Evolutionary conservation across 1,140 invertebrate genomes (phyloP).

Genomic region (Drosophila simulans): DNA sequence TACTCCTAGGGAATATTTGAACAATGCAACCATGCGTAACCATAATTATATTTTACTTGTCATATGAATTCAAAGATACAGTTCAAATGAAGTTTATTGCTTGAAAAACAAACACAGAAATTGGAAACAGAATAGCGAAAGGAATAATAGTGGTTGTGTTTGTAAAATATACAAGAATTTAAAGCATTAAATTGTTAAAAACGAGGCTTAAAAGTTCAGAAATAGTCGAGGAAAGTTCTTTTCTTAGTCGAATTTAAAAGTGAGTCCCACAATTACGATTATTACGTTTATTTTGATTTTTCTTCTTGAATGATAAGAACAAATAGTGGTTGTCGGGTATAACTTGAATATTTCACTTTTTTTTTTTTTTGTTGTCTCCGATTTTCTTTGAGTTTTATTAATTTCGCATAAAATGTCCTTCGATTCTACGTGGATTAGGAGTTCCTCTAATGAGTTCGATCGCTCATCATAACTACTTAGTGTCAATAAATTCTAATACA

Average conservation of each 20-base stretch:
- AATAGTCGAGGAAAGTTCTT: not conserved
- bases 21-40: not conserved
- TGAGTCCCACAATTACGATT: slow-evolving; percentile 34
- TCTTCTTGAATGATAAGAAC: slow-evolving; percentile 11
- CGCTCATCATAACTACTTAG: slow-evolving; percentile 34
- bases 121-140: not conserved
- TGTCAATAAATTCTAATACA: slow-evolving; percentile 42
- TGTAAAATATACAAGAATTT: too few species aligned
- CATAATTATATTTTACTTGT: not conserved
- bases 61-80: too few species aligned
- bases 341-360: slow-evolving; percentile 19
- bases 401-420: slow-evolving; percentile 17
- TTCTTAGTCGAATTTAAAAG: not conserved
- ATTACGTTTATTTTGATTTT: slow-evolving; percentile 39
- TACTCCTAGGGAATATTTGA: slow-evolving; percentile 10
- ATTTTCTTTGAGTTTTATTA: slow-evolving; percentile 5
- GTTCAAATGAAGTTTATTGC: too few species aligned
- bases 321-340: slow-evolving; percentile 29
- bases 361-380: not conserved
- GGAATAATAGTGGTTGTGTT: too few species aligned
- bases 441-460: slow-evolving; percentile 38
- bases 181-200: too few species aligned
- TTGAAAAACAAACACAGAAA: not conserved
- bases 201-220: not conserved
- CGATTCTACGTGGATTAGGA: slow-evolving; percentile 39